These are phyloP conservation scores for Micrasema minimum DNA, from an alignment of 1,140 invertebrate species.

Conservation along the genomic window DNA sequence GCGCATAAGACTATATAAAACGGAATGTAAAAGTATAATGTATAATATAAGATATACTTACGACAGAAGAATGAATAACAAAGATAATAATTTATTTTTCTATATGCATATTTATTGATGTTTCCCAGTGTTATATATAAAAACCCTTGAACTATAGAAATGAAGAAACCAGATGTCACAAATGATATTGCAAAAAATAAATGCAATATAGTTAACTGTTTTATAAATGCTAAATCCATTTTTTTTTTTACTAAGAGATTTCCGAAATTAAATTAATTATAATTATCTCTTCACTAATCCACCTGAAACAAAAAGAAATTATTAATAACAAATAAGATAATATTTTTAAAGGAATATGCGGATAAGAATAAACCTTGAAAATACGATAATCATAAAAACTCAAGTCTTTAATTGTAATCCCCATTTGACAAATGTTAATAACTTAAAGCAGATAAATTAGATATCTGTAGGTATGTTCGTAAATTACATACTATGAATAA, in stretches of 20 bases:
- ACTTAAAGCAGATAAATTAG: too few species aligned
- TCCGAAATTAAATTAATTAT: constrained; percentile 15
- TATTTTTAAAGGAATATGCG: too few species aligned
- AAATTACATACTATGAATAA: too few species aligned
- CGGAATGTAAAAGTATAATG: too few species aligned
- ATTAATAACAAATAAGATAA: not conserved
- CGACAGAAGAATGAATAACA: constrained; percentile 90
- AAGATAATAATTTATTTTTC: constrained; percentile 92
- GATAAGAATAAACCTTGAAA: too few species aligned
- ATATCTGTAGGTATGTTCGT: too few species aligned
- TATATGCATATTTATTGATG: constrained; percentile 80
- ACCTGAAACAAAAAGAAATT: constrained; percentile 22
- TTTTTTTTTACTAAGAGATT: constrained; percentile 3
- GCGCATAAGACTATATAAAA: too few species aligned
- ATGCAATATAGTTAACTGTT: constrained; percentile 75
- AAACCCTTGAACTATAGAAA: constrained; percentile 84
- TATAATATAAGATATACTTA: constrained; percentile 71
- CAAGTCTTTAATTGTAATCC: too few species aligned
- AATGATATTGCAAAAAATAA: constrained; percentile 89
- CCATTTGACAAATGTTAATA: too few species aligned
- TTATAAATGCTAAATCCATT: constrained; percentile 73
- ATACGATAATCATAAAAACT: too few species aligned
- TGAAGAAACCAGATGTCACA: constrained; percentile 87
- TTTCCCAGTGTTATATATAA: constrained; percentile 81
- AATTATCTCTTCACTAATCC: constrained; percentile 8